Base-by-base conservation (phyloP, 2,113 vertebrate species). In the Leptobrachium leishanense region DNA sequence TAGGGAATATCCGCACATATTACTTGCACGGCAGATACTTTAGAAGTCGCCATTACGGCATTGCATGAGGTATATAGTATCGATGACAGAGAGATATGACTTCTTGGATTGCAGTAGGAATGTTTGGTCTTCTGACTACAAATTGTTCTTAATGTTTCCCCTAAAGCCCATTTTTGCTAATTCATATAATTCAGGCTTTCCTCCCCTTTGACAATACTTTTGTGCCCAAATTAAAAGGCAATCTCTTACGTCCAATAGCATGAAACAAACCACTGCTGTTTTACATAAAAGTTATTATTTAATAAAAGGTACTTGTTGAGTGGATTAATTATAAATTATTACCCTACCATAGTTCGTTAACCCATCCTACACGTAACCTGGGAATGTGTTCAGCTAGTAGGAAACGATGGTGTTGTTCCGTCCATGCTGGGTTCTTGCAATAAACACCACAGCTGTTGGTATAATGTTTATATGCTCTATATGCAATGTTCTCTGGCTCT, bases 401-500 rank as follows among this genome's bases (percentile, higher is more conserved):
- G 10, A 63, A 64, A 59, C 43, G 41, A 10, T 67, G 69, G 77
- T 41, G 6, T 42, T 79, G 62, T 59, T 67, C 67, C 55, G 62
- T 67, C 57, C 70, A 79, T 79, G 70, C 77, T 73, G 46, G n/a
- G 46, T 43, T 55, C 54, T 73, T 5, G 69, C 46, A 73, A 73
- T 79, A 79, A 72, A 54, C 39, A 44, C 69, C 42, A 43, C 77
- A 57, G 70, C 77, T 73, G 70, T 68, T 73, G 39, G 9, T 73
- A 53, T 73, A n/a, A 73, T 73, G 62, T 73, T 79, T 79, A 67
- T 79, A 79, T 79, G 77, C 77, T 79, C 70, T 55, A 64, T 79
- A 73, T 72, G 77, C 62, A 67, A 64, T 66, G 69, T 73, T 73
- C 44, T 42, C 77, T 78, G 46, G 44, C 62, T 79, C 77, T 72